A percentile compares a stretch with the other conserved stretches of the same genome.
These are phyloP conservation scores for Polia nebulosa DNA, from an alignment of 2,888 invertebrate species.

Conservation along the genomic window DNA sequence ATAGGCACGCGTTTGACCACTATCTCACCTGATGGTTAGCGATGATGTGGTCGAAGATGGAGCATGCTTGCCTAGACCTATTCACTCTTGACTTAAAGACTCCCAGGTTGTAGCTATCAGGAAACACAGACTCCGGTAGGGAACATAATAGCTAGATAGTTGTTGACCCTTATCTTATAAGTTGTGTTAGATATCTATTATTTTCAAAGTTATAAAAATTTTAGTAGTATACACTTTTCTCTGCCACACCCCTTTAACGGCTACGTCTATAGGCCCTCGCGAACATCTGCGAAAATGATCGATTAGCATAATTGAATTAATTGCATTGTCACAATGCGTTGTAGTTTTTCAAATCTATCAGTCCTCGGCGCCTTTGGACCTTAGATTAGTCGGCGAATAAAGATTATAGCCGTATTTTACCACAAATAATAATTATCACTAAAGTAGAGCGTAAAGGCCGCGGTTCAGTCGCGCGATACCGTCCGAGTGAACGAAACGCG, in stretches of 20 bases:
- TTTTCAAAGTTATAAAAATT: too few relatives aligned
- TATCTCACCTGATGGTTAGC: too few relatives aligned
- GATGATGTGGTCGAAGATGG: too few relatives aligned
- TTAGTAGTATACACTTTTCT: not conserved
- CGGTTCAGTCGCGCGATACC: conserved; percentile 36
- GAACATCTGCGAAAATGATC: not conserved
- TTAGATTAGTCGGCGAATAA: conserved; percentile 43
- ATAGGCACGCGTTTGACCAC: too few relatives aligned
- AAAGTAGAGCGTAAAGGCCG: conserved; percentile 55
- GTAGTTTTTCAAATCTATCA: not conserved
- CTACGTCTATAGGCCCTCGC: not conserved
- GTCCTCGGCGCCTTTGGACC: conserved; percentile 7
- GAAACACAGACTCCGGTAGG: too few relatives aligned
- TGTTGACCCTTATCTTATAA: not conserved
- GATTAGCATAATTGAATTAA: not conserved
- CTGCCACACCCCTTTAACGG: not conserved
- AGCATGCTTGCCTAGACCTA: too few relatives aligned
- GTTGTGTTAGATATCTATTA: not conserved
- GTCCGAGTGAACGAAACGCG: conserved; percentile 56
- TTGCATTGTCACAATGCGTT: conserved; percentile 30
- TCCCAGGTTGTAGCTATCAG: too few relatives aligned
- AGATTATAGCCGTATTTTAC: conserved; percentile 47
- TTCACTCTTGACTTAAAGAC: too few relatives aligned
- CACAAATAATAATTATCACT: conserved; percentile 54
- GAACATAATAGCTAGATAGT: too few relatives aligned